Evolutionary conservation across 1,140 invertebrate species (phyloP), one percentile per base, ranked within the genome.

Genomic region (Drosophila pseudoobscura): DNA sequence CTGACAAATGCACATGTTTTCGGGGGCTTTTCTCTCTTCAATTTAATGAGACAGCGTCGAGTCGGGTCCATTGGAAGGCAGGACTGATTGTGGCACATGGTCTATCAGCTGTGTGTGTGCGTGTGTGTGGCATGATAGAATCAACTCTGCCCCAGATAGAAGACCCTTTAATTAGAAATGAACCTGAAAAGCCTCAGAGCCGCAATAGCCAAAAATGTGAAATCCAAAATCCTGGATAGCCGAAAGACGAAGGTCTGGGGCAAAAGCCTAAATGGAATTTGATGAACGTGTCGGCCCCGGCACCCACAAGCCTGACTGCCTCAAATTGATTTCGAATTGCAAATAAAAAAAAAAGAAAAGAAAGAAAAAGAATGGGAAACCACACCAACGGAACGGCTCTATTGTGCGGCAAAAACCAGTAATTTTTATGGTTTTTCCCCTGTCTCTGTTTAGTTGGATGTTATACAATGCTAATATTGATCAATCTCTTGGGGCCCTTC

Each of bases 1-100:
- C 53, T 41, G 59, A 46, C 59, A 53, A 69, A 39, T 70, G 65
- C 65, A 71, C 68, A 71, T 70, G 65, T 45, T 71, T 51, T 39
- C 15, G 59, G 45, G 9, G 9, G 31, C 20, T 13, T 49, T 64
- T 17, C 62, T 41, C 24, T 31, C 17, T 39, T 15, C 50, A 3
- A 31, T 3, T 8, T 31, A 31, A 31, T 31, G 31, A 31, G 31
- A 31, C 8, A 31, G 31, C 43, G 29, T 20, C 24, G 31, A 8
- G 31, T 31, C 2, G 31, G 29, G 31, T 9, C 8, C 8, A 31
- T 31, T 3, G 31, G 2, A 3, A 9, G 8, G 2, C 31, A 31
- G 8, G 31, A 8, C 31, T 31, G 29, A 31, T 31, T 31, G 29
- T 31, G 29, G 29, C 29, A 31, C 29, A 31, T 20, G 20, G 7